phyloP scores from a whole-genome alignment of 1,140 invertebrate genomes.

The Zaprionus ornatus region DNA sequence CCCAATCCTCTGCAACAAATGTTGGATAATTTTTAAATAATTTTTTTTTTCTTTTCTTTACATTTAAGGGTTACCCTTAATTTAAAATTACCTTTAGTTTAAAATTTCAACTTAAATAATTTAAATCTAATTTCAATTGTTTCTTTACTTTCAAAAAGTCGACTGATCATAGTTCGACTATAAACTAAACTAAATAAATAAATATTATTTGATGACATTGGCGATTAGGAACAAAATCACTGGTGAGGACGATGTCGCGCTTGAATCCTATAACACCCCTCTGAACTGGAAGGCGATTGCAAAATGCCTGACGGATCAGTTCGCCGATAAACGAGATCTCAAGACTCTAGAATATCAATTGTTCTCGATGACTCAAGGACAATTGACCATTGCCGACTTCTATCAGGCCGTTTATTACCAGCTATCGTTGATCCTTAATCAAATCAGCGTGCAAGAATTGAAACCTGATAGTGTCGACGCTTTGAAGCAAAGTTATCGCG shows the following conservation, averaged over 20 bases:
- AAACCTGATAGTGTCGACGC: background rate
- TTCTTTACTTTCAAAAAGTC: too few species aligned
- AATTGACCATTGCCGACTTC: background rate
- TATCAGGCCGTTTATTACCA: conserved; percentile 3
- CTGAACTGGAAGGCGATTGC: conserved; percentile 6
- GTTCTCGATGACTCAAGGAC: conserved; percentile 2
- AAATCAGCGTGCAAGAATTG: background rate
- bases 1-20: too few species aligned
- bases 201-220: conserved; percentile 8
- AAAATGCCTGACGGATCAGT: conserved; percentile 6
- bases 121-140: background rate
- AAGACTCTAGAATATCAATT: background rate
- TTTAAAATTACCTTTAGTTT: too few species aligned
- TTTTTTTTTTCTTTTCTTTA: too few species aligned
- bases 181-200: too few species aligned
- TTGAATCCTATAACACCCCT: conserved; percentile 6
- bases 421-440: background rate
- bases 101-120: too few species aligned
- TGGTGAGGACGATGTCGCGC: background rate
- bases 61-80: too few species aligned
- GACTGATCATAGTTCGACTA: too few species aligned
- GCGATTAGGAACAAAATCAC: conserved; percentile 4
- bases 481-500: background rate
- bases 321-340: background rate
- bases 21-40: too few species aligned